A percentile compares a stretch with the other conserved stretches of the same genome.
phyloP scores from a whole-genome alignment of 2,797 vertebrate species.

The Hoplostethus mediterraneus region DNA sequence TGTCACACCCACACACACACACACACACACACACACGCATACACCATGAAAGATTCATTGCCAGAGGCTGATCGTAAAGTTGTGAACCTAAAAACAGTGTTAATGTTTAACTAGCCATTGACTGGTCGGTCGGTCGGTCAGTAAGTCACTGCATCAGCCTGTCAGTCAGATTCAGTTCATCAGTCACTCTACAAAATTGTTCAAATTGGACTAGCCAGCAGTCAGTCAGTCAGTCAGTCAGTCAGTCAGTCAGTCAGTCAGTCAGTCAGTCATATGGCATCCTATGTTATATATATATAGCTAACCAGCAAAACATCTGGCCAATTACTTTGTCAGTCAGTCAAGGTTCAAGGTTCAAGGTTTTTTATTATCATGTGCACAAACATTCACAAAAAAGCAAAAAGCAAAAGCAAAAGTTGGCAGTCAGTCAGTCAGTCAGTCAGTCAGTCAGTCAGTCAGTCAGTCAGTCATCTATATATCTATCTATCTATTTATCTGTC shows the following conservation, averaged over 20 bases:
- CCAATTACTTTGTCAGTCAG: not conserved
- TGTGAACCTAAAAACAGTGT: too few relatives aligned
- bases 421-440: too few relatives aligned
- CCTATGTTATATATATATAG: not conserved
- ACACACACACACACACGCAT: not conserved
- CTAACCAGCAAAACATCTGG: not conserved
- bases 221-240: not conserved
- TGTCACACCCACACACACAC: too few relatives aligned
- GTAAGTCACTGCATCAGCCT: not conserved
- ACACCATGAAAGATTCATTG: not conserved
- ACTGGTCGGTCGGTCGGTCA: too few relatives aligned
- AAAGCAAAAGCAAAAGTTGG: too few relatives aligned
- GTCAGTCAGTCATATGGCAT: too few relatives aligned
- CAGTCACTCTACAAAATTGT: not conserved
- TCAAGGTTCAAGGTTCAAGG: too few relatives aligned
- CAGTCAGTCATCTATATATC: not conserved
- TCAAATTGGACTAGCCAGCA: not conserved
- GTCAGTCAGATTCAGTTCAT: not conserved
- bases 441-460: not conserved
- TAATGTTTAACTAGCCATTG: too few relatives aligned
- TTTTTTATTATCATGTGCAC: too few relatives aligned
- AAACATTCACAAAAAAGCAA: too few relatives aligned
- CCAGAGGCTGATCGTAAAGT: too few relatives aligned
- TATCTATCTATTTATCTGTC: not conserved
- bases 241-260: too few relatives aligned